phyloP scores from a whole-genome alignment of 2,888 invertebrate species.

The Dermolepida albohirtum region DNA sequence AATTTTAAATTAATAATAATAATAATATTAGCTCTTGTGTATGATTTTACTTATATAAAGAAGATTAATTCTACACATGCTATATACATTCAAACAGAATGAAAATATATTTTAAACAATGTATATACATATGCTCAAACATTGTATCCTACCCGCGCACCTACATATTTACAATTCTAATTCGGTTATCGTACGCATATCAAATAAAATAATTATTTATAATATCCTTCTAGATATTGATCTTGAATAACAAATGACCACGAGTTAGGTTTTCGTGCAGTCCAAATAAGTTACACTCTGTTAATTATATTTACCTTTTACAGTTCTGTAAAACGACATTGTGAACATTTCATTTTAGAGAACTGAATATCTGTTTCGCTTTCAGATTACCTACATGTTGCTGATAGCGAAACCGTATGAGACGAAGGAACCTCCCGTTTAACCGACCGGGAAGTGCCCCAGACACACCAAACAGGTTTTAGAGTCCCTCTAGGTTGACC shows the following conservation, averaged over 20 bases:
- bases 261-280: not conserved
- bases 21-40: too few species aligned
- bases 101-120: slow-evolving; percentile 16
- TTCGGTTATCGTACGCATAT: slow-evolving; percentile 26
- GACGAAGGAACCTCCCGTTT: slow-evolving; percentile 25
- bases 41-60: too few species aligned
- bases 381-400: slow-evolving; percentile 28
- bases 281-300: not conserved
- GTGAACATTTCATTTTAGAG: not conserved
- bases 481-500: slow-evolving; percentile 43
- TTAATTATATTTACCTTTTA: not conserved
- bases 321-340: not conserved
- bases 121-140: slow-evolving; percentile 22
- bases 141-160: slow-evolving; percentile 9
- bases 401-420: slow-evolving; percentile 24
- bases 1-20: too few species aligned
- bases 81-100: too few species aligned
- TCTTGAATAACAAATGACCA: slow-evolving; percentile 25
- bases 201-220: slow-evolving; percentile 36
- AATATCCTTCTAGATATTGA: slow-evolving; percentile 38
- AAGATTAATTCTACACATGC: too few species aligned
- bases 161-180: slow-evolving; percentile 35
- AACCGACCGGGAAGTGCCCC: slow-evolving; percentile 42
- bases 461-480: slow-evolving; percentile 45
- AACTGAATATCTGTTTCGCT: slow-evolving; percentile 22